A percentile compares a stretch with the other conserved stretches of the same genome.
Evolutionary conservation across 2,797 vertebrate genomes (phyloP).

Genomic region (Knipowitschia caucasica): DNA sequence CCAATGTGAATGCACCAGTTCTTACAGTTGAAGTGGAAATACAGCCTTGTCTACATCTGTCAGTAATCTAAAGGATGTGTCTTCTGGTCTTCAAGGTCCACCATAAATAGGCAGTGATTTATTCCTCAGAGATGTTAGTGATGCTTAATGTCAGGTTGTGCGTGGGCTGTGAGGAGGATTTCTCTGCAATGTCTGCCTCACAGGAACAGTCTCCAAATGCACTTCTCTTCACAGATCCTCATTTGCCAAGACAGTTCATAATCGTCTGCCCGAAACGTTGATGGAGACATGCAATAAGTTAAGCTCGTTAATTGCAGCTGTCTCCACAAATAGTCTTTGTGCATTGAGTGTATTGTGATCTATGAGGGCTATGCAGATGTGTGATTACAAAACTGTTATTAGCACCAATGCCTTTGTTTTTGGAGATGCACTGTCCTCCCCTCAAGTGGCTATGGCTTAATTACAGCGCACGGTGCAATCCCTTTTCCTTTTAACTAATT

Average conservation of each 20-base stretch:
- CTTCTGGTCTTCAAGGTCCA: not conserved
- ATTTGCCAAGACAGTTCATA: constrained; percentile 8
- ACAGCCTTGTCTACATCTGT: too few relatives aligned
- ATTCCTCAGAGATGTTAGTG: constrained; percentile 16
- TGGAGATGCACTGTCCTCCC: not conserved
- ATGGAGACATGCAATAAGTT: constrained; percentile 35
- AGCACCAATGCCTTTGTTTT: constrained; percentile 2
- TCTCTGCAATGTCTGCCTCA: constrained; percentile 51
- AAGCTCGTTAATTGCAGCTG: constrained; percentile 38
- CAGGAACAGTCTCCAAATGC: constrained; percentile 53
- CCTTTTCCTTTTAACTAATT: not conserved
- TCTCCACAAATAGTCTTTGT: constrained; percentile 29
- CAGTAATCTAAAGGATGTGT: constrained; percentile 30
- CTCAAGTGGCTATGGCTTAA: not conserved
- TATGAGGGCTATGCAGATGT: constrained; percentile 10
- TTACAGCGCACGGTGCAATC: not conserved
- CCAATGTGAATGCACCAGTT: constrained; percentile 26
- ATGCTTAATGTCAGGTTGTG: constrained; percentile 61
- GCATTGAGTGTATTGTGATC: constrained; percentile 22
- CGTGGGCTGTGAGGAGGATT: constrained; percentile 57
- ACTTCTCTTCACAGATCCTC: constrained; percentile 1
- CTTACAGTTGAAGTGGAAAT: constrained; percentile 18
- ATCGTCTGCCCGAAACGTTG: not conserved
- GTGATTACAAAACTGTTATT: constrained; percentile 9
- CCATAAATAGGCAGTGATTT: not conserved